Evolutionary conservation across 2,113 vertebrate genomes (phyloP), one percentile per base, ranked within the genome.

Genomic region (Elanus axillaris): DNA sequence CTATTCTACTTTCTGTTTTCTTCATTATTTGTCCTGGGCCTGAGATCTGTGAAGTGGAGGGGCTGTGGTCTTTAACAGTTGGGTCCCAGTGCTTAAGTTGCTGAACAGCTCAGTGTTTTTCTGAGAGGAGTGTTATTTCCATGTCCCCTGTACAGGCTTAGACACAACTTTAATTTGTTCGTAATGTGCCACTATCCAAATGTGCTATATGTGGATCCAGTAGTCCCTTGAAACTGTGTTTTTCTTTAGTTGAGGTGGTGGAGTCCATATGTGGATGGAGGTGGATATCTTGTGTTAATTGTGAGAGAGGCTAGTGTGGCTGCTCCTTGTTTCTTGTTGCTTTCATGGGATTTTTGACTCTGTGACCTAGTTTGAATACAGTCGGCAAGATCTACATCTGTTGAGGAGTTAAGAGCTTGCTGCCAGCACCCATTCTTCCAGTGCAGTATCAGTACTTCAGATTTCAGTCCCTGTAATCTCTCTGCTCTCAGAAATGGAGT

Each of bases 401-500:
- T 47, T 87, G 79, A 68, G 74, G 88, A 88, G 64, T 81, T 88
- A 69, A 88, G 83, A 95, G 52, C 42, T 77, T 79, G 60, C 59
- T 94, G 76, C 84, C 88, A 93, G 74, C 83, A 81, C 40, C 50
- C 43, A 5, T 88, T 83, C 67, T 95, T 75, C 26, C 45, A 73
- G 45, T 26, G 25, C 55, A 63, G 26, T 62, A 47, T 75, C 53
- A 42, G 43, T 78, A 48, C 66, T 96, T 91, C 13, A 27, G 42
- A 38, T 88, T 91, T 88, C 47, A 69, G 62, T 71, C 42, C 31
- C 17, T 25, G 16, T 86, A 63, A 94, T 64, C 27, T 87, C 43
- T 90, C 21, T 64, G 27, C 56, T 92, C 94, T 89, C 68, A 69
- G 76, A 81, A 91, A n/a, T 34, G 18, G 47, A 72, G 21, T 58